Evolutionary conservation across 2,888 invertebrate species (phyloP), one percentile per base, ranked within the genome.

Genomic region (Sinodicranocentrus sp.): DNA sequence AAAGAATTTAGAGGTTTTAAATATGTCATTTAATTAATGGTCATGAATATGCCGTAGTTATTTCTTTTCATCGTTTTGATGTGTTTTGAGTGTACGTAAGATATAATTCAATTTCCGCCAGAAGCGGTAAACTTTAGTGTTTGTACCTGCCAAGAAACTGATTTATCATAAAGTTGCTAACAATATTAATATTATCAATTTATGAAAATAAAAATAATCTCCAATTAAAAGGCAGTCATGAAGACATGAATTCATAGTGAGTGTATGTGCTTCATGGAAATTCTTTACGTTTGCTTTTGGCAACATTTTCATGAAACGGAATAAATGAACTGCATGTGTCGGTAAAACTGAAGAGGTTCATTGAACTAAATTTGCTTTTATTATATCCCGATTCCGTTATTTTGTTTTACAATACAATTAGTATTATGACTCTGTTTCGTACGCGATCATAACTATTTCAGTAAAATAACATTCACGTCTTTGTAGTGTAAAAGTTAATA

Each of bases 401-500:
- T 23, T 65, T 21, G 10, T 39, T 65, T 39, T 65, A 65, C 65
- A 65, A 15, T 65, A 23, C 10, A 19, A 8, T 61, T 61, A 61
- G 17, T 13, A 26, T 2, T 61, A 39, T 61, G 59, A 48, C 73
- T 65, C 61, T 52, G 52, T 48, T 75, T 48, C 23, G 75, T 75
- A 75, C 39, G 44, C 48, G 43, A 26, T 75, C 21, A 75, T 65
- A 21, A 65, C 26, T 75, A 52, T 28, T n/a, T 26, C 21, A 39
- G 54, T 67, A 54, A 76, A 76, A 65, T 61, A 76, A 65, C 23
- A 25, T 54, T 75, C 26, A 26, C 28, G 44, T 63, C 25, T 73
- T 65, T 33, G 39, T 25, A 39, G 44, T 26, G 44, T 67, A 68
- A 68, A 68, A 68, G 25, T 26, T 10, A 44, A 33, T 26, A 10